These are phyloP conservation scores for Dicrostonyx torquatus DNA, from an alignment of 2,797 vertebrate genomes.

Conservation along the genomic window DNA sequence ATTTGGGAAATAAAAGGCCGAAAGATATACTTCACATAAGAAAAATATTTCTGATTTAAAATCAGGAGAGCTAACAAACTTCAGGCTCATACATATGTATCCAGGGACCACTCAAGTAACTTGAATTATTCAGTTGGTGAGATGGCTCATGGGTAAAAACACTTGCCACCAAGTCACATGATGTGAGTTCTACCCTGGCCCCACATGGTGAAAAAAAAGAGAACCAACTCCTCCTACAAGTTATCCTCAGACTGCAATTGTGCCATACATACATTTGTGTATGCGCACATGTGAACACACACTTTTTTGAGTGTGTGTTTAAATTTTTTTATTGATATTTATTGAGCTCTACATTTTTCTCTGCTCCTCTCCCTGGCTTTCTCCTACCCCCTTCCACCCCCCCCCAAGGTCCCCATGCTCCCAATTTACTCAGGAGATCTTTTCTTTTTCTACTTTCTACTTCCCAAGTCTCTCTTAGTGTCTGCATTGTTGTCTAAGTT, in stretches of 20 bases:
- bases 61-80: background rate
- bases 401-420: too few species aligned
- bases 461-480: too few species aligned
- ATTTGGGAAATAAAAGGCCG: background rate
- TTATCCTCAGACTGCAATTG: background rate
- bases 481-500: too few species aligned
- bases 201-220: background rate
- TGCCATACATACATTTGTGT: background rate
- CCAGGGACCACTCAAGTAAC: background rate
- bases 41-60: constrained; percentile 41
- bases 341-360: too few species aligned
- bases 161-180: background rate
- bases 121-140: background rate
- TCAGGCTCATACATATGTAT: background rate
- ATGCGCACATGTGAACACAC: background rate
- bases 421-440: too few species aligned
- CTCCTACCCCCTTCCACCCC: too few species aligned
- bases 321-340: too few species aligned
- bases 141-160: background rate
- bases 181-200: background rate
- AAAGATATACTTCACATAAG: background rate
- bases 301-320: too few species aligned
- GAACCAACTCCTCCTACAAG: background rate
- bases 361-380: too few species aligned
- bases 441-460: too few species aligned